Percentiles rank a stretch among this genome's conserved stretches.
These are phyloP conservation scores for Noctua fimbriata DNA, from an alignment of 2,888 invertebrate genomes.

Conservation along the genomic window DNA sequence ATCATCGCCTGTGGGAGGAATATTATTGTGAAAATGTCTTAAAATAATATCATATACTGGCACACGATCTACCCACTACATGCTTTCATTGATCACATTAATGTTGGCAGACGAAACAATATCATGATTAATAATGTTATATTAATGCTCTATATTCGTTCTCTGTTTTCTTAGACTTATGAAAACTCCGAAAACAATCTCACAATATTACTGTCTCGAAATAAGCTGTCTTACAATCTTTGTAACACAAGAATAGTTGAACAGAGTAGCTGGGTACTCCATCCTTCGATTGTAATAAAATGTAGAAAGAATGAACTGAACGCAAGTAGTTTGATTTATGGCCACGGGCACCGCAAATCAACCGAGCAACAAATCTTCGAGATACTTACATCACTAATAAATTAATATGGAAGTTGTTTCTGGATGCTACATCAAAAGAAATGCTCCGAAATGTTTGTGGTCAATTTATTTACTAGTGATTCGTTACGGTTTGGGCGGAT, in stretches of 20 bases:
- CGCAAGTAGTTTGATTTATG: conserved; percentile 66
- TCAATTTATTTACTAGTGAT: conserved; percentile 89
- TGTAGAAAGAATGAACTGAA: conserved; percentile 50
- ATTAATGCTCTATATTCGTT: conserved; percentile 39
- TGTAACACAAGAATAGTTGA: conserved; percentile 49
- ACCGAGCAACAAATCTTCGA: conserved; percentile 69
- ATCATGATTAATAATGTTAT: conserved; percentile 49
- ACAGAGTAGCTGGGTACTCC: conserved; percentile 12
- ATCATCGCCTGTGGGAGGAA: conserved; percentile 55
- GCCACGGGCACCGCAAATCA: conserved; percentile 67
- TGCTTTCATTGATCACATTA: conserved; percentile 56
- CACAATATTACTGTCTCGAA: conserved; percentile 38
- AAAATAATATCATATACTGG: conserved; percentile 57
- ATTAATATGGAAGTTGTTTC: conserved; percentile 78
- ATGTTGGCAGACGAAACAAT: conserved; percentile 58
- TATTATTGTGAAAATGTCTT: conserved; percentile 58
- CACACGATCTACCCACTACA: conserved; percentile 53
- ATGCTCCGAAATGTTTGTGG: conserved; percentile 86
- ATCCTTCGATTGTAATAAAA: conserved; percentile 55
- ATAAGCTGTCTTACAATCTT: conserved; percentile 44
- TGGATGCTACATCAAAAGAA: conserved; percentile 81
- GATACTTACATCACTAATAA: conserved; percentile 75
- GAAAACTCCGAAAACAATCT: conserved; percentile 35
- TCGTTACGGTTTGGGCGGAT: conserved; percentile 89
- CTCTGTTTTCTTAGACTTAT: conserved; percentile 38